Evolutionary conservation across 2,113 vertebrate genomes (phyloP).

Genomic region (Glaucidium brasilianum): DNA sequence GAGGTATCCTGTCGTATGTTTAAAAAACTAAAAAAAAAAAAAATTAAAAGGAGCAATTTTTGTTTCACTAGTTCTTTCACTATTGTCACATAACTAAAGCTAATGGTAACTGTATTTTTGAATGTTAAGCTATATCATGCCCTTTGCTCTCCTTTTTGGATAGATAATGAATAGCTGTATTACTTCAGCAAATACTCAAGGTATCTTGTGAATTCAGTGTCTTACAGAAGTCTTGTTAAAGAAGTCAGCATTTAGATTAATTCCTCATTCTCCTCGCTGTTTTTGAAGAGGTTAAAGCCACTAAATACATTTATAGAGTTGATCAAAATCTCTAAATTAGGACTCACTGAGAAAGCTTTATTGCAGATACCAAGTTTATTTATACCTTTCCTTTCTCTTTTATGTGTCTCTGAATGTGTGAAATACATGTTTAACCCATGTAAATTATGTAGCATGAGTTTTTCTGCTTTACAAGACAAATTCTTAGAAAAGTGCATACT

Average conservation of each 20-base stretch:
- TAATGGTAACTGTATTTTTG: not conserved
- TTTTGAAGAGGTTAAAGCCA: not conserved
- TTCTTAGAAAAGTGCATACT: not conserved
- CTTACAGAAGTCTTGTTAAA: not conserved
- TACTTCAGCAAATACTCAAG: not conserved
- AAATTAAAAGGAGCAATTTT: not conserved
- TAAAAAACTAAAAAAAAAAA: not conserved
- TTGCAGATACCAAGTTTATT: not conserved
- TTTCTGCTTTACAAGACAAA: not conserved
- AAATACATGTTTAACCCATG: not conserved
- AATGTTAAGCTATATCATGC: not conserved
- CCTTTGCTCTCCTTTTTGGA: not conserved
- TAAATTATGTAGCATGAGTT: not conserved
- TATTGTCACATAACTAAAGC: not conserved
- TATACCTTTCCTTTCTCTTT: not conserved
- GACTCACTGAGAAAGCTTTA: not conserved
- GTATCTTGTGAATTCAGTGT: not conserved
- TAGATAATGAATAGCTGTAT: not conserved
- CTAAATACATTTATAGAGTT: not conserved
- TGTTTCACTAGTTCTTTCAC: not conserved
- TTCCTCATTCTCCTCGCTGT: not conserved
- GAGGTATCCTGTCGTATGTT: slow-evolving; percentile 68
- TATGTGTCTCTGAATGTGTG: not conserved
- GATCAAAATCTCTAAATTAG: not conserved
- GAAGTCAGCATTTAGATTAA: not conserved